Base-by-base conservation (phyloP, 2,797 vertebrate genomes). In the Peromyscus attwateri region DNA sequence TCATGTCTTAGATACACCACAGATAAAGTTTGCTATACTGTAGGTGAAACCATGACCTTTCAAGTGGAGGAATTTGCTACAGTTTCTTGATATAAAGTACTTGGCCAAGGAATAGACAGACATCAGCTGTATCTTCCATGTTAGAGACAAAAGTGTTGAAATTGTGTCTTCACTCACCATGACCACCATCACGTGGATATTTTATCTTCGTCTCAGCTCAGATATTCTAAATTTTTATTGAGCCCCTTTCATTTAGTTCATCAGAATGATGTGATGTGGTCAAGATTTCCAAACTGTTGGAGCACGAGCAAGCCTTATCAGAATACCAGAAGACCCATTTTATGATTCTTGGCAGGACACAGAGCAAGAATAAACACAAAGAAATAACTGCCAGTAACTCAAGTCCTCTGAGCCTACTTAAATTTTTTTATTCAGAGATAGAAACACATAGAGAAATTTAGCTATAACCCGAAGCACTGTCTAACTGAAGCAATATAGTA, bases 361-460 rank as follows among this genome's bases (percentile, higher is more conserved):
- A 60, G 79, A 73, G 6, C 2, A 64, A 84, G 46, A 46, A 73
- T 43, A 70, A 70, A 80, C 9, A 82, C 3, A 71, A 16, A 84
- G 55, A 92, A n/a, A 49, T 29, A 70, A 60, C 4, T 37, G 64
- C 89, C 3, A 81, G 52, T 23, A 34, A 1, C 14, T 64, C 19
- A 66, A 49, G 57, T 91, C 77, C 49, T 93, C 80, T 2, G 89
- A 75, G 88, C 77, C 16, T 60, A n/a, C 71, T 75, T 60, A 6
- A 21, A 31, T 76, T 55, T 77, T 77, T 92, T 95, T 34, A 87
- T 70, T 89, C 81, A 60, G 55, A 23, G 40, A 31, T 82, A 43
- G 90, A 83, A 83, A 66, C 60, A 79, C 34, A 77, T 11, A 73
- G 79, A 88, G 77, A 96, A 92, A 96, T 93, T 88, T 73, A 66